Base-by-base conservation (phyloP, 92 coral and sea anemone species). In the Porites evermanni region DNA sequence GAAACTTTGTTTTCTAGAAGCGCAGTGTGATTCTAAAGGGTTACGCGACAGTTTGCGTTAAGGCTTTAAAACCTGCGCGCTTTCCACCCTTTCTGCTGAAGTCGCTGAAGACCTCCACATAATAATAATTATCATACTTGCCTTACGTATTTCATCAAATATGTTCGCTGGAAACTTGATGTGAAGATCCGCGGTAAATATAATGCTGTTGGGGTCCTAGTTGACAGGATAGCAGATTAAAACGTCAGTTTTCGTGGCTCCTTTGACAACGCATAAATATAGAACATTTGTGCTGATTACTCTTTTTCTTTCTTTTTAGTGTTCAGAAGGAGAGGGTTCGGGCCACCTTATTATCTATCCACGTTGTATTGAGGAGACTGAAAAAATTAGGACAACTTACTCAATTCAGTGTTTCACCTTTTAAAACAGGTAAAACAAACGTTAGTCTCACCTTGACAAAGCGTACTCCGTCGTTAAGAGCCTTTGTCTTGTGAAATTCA, bases 181-280 rank as follows among this genome's bases (percentile, higher is more conserved):
- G 78, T 92, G 95, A 20, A 92, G 88, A 63, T 92, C 95, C 51
- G 91, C 84, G 4, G 95, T 92, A 74, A 92, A 89, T 50, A 92
- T 73, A 47, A 92, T 89, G 72, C 95, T 92, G 87, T 92, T 71
- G 23, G 93, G 88, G 52, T 92, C 93, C 93, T 92, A 44, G 44
- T 77, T 74, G 67, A 8, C 9, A 20, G 13, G 14, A 2, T 7
- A 13, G 7, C 77, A 72, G 1, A 13, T 12, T 13, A n/a, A 32
- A 16, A 7, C 51, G 23, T 78, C 53, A 61, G 20, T 21, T 66
- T 24, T 1, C 11, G 6, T 64, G 12, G 67, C 9, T 7, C 16
- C 16, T 7, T 51, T 38, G 47, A 38, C 47, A 72, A 19, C 58
- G 14, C 50, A 10, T 8, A 18, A 2, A 6, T 54, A 38, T 38